A percentile compares a stretch with the other conserved stretches of the same genome.
Evolutionary conservation across 1,140 invertebrate species (phyloP).

Genomic region (Pseudomyrmex dendroicus): DNA sequence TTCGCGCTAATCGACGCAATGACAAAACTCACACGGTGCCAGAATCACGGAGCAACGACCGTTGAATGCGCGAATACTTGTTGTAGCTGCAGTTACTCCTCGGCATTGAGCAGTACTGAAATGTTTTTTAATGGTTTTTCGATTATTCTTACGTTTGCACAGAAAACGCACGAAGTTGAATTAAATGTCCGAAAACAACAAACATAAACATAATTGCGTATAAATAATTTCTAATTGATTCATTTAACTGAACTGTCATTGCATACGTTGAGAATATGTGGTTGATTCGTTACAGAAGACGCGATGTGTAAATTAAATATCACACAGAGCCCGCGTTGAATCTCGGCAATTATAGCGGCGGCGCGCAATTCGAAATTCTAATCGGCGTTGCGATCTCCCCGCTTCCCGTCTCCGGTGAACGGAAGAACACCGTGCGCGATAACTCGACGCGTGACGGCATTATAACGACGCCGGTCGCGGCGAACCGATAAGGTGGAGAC

Average conservation of each 20-base stretch:
- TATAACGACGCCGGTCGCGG: constrained; percentile 35
- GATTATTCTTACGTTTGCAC: background rate
- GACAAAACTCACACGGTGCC: constrained; percentile 6
- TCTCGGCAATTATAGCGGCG: background rate
- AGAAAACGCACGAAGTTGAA: no score
- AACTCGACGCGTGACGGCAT: constrained; percentile 64
- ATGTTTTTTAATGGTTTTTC: background rate
- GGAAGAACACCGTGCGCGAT: constrained; percentile 48
- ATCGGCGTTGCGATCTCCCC: constrained; percentile 63
- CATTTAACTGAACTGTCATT: no score
- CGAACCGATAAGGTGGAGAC: no score
- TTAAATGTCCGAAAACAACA: no score
- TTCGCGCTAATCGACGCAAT: constrained; percentile 45
- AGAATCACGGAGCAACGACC: constrained; percentile 24
- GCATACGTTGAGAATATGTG: no score
- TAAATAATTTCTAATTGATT: no score
- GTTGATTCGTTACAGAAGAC: no score
- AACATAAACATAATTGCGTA: no score
- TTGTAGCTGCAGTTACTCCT: background rate
- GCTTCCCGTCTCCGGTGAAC: background rate
- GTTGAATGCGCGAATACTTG: background rate
- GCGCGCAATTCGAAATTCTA: constrained; percentile 63
- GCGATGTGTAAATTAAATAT: no score
- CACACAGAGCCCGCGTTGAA: no score
- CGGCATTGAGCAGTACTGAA: constrained; percentile 1